A percentile compares a stretch with the other conserved stretches of the same genome.
Conservation (phyloP, 2,113 vertebrate species). For the Cinclus cinclus region DNA sequence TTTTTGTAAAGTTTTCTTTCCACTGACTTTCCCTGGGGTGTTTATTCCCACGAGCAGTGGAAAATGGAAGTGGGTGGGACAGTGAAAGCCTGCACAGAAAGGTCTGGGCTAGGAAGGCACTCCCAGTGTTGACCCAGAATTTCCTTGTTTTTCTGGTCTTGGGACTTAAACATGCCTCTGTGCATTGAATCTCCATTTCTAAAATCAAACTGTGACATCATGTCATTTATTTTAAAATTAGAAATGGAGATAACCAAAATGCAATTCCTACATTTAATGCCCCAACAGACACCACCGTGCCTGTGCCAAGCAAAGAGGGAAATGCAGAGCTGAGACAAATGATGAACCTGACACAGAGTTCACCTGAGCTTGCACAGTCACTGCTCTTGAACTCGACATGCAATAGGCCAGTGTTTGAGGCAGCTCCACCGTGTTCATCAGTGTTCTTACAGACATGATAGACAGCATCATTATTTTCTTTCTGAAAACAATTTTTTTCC, state of each 20-base stretch:
- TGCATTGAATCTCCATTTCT: constrained; percentile 59
- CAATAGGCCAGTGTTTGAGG: constrained; percentile 2
- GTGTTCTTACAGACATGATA: constrained; percentile 26
- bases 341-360: constrained; percentile 33
- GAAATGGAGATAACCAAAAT: constrained; percentile 36
- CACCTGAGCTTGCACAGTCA: constrained; percentile 36
- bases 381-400: constrained; percentile 51
- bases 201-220: constrained; percentile 40
- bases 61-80: constrained; percentile 6
- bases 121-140: neutral
- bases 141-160: constrained; percentile 48
- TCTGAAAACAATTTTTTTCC: constrained; percentile 16
- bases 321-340: constrained; percentile 25
- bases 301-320: constrained; percentile 35
- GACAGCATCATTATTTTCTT: constrained; percentile 26
- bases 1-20: constrained; percentile 57
- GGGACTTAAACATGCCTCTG: constrained; percentile 8
- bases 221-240: constrained; percentile 2
- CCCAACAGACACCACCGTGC: constrained; percentile 37
- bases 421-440: constrained; percentile 32
- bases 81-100: neutral
- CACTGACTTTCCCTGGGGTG: constrained; percentile 23
- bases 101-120: neutral
- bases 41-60: constrained; percentile 55
- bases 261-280: constrained; percentile 48